Conservation (phyloP, 2,888 invertebrate species). For the Quadriops clusia region DNA sequence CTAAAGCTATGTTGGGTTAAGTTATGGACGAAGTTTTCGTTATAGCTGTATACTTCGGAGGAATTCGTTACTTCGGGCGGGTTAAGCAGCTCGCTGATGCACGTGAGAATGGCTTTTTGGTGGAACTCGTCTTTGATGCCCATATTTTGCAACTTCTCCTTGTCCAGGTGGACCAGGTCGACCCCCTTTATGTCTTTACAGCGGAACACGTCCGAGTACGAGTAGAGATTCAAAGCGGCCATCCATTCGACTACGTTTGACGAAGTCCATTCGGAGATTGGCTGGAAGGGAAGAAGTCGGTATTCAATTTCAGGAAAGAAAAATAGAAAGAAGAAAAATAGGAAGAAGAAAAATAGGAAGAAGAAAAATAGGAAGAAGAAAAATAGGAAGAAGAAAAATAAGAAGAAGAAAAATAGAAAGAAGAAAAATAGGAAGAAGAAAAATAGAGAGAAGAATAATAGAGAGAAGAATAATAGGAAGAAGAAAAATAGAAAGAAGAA, state of each 20-base stretch:
- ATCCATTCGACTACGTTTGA: slow-evolving; percentile 64
- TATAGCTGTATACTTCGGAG: slow-evolving; percentile 17
- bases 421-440: no score
- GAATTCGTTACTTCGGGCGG: slow-evolving; percentile 27
- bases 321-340: slow-evolving; percentile 3
- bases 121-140: slow-evolving; percentile 65
- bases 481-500: no score
- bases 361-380: neutral
- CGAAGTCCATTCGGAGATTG: slow-evolving; percentile 56
- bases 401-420: no score
- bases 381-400: no score
- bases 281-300: no score
- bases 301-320: no score
- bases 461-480: no score
- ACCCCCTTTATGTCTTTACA: slow-evolving; percentile 58
- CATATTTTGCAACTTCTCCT: slow-evolving; percentile 59
- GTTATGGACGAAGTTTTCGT: slow-evolving; percentile 29
- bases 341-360: neutral
- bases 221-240: slow-evolving; percentile 59
- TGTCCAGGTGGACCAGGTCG: slow-evolving; percentile 51
- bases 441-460: no score
- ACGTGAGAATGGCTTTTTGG: slow-evolving; percentile 53
- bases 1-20: slow-evolving; percentile 56
- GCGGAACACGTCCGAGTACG: slow-evolving; percentile 59
- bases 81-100: slow-evolving; percentile 49